These are phyloP conservation scores for Vespertilio murinus DNA, from an alignment of 2,797 vertebrate species.

Conservation along the genomic window DNA sequence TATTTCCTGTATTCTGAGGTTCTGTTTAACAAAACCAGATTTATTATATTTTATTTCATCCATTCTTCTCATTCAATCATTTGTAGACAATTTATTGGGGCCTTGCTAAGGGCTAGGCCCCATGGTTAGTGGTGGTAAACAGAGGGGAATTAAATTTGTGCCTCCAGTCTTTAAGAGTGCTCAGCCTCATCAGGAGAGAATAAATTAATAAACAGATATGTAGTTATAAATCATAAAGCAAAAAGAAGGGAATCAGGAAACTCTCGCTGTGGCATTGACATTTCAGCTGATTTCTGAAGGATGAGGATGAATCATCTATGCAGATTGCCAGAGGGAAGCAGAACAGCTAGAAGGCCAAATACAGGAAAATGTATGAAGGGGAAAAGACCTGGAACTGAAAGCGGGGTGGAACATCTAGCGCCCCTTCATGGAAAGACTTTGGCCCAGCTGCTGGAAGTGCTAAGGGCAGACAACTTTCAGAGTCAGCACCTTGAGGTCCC, in stretches of 20 bases:
- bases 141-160: slow-evolving; percentile 38
- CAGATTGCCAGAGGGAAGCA: not conserved
- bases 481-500: not conserved
- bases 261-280: not conserved
- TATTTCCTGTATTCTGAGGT: not conserved
- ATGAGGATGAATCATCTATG: not conserved
- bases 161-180: not conserved
- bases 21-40: not conserved
- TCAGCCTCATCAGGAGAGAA: not conserved
- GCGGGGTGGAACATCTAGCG: not conserved
- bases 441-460: not conserved
- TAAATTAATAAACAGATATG: slow-evolving; percentile 37
- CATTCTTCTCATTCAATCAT: slow-evolving; percentile 18
- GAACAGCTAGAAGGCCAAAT: not conserved
- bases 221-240: slow-evolving; percentile 11
- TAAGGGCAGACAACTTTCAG: not conserved
- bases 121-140: not conserved
- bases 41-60: slow-evolving; percentile 1
- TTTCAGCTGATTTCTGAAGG: slow-evolving; percentile 40
- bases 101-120: not conserved
- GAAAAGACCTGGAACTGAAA: not conserved
- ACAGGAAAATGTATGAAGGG: not conserved
- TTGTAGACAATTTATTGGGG: slow-evolving; percentile 31
- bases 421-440: not conserved
- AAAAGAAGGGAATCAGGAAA: not conserved